A percentile compares a stretch with the other conserved stretches of the same genome.
Evolutionary conservation across 2,113 vertebrate species (phyloP).

Genomic region (Synodontis membranacea): DNA sequence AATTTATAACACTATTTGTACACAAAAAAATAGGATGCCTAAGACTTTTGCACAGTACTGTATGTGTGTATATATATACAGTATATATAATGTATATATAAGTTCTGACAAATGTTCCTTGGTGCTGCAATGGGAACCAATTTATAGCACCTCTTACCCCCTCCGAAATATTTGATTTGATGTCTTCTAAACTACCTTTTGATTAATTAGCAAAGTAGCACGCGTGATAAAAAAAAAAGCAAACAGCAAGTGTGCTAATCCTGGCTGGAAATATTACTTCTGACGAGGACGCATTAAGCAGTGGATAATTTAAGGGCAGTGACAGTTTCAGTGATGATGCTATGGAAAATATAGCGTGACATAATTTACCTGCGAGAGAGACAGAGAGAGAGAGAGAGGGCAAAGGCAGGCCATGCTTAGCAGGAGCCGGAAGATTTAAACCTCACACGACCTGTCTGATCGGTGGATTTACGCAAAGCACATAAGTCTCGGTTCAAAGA

Average conservation of each 20-base stretch:
- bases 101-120: conserved; percentile 38
- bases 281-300: conserved; percentile 54
- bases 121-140: not conserved
- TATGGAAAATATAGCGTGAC: conserved; percentile 49
- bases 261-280: conserved; percentile 54
- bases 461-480: conserved; percentile 20
- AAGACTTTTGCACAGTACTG: no score
- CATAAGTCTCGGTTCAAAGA: conserved; percentile 33
- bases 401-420: not conserved
- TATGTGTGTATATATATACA: no score
- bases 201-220: conserved; percentile 51
- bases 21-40: no score
- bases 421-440: conserved; percentile 21
- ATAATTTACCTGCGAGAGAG: conserved; percentile 47
- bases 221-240: conserved; percentile 36
- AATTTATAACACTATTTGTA: no score
- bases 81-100: no score
- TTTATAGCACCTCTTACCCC: conserved; percentile 32
- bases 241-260: conserved; percentile 47
- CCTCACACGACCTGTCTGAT: conserved; percentile 11
- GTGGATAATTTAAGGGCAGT: conserved; percentile 50
- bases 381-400: no score
- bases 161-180: conserved; percentile 39
- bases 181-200: conserved; percentile 29
- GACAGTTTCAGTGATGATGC: conserved; percentile 41